Conservation (phyloP, 2,797 vertebrate species). For the Arrhamphus sclerolepis region DNA sequence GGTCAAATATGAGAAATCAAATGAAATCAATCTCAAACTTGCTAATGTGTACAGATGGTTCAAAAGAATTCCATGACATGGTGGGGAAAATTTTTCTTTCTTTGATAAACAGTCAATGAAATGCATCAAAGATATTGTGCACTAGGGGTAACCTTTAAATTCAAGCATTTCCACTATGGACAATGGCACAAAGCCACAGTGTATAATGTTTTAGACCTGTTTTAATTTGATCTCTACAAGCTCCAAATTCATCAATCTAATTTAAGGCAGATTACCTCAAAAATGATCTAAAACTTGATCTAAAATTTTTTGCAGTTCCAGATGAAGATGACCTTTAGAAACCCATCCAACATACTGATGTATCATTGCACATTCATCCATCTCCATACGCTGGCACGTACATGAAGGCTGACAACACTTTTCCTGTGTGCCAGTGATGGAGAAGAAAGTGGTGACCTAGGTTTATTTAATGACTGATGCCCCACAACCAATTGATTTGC, state of each 20-base stretch:
- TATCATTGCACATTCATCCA: slow-evolving; percentile 28
- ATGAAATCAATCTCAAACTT: too few species aligned
- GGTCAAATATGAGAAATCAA: too few species aligned
- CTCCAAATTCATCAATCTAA: neutral
- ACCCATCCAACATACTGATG: slow-evolving; percentile 8
- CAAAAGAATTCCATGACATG: too few species aligned
- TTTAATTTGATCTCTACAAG: neutral
- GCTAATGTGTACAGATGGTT: too few species aligned
- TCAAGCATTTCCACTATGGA: neutral
- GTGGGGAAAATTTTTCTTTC: too few species aligned
- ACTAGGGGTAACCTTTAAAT: neutral
- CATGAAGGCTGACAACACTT: slow-evolving; percentile 46
- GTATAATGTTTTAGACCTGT: neutral
- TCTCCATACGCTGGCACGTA: slow-evolving; percentile 61
- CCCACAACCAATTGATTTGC: slow-evolving; percentile 93
- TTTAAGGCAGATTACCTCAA: neutral
- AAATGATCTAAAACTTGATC: neutral
- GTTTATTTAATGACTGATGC: slow-evolving; percentile 84
- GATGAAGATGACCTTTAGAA: slow-evolving; percentile 14
- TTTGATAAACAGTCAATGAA: too few species aligned
- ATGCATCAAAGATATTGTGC: neutral
- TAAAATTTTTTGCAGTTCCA: neutral
- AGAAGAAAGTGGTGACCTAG: slow-evolving; percentile 62
- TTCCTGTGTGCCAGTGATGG: slow-evolving; percentile 28
- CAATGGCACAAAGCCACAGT: neutral